These are phyloP conservation scores for Tetragnatha montana DNA, from an alignment of 2,888 invertebrate species.

Conservation along the genomic window DNA sequence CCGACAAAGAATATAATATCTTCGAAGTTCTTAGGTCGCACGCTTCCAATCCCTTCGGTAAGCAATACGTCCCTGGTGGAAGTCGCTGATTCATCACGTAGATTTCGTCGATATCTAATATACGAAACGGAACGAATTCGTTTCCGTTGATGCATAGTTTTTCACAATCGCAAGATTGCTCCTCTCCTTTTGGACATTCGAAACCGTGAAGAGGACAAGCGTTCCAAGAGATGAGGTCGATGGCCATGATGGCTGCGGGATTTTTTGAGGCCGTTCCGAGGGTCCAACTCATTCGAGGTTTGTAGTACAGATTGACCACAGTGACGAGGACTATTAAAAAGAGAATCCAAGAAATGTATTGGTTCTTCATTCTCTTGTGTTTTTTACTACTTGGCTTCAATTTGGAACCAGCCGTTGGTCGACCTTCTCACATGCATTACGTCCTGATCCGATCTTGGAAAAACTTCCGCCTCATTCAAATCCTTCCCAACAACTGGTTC, in stretches of 20 bases:
- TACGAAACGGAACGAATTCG: background rate
- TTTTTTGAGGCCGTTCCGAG: background rate
- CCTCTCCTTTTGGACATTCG: background rate
- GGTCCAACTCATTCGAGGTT: background rate
- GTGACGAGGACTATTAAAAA: background rate
- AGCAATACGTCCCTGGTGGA: background rate
- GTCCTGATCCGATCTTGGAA: background rate
- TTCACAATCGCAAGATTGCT: background rate
- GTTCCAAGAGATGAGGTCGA: background rate
- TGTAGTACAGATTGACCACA: background rate
- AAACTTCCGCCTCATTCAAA: background rate
- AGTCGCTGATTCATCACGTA: background rate
- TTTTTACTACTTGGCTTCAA: too few species aligned
- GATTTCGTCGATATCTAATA: background rate
- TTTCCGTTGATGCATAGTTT: background rate
- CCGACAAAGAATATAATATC: background rate
- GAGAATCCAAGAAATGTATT: slow-evolving; percentile 2
- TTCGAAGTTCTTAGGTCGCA: background rate
- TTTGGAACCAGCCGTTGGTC: background rate
- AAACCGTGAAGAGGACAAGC: slow-evolving; percentile 1
- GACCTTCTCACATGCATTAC: background rate
- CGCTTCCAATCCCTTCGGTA: background rate
- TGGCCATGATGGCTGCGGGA: too few species aligned
- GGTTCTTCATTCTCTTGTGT: background rate
- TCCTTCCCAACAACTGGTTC: background rate